Conservation (phyloP, 2,888 invertebrate species). For the Eudasyphora cyanicolor region DNA sequence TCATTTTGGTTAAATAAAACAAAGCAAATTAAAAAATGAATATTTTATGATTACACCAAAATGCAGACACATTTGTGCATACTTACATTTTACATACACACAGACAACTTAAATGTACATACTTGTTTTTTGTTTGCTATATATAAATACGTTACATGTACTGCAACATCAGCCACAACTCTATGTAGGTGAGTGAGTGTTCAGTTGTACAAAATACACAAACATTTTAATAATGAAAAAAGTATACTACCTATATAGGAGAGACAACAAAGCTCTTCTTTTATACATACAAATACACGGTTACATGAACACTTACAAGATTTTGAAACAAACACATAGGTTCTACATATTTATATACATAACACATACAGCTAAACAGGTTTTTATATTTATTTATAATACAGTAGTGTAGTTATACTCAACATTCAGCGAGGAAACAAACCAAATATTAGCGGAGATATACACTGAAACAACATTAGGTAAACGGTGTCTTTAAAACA, state of each 20-base stretch:
- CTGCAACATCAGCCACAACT: no score
- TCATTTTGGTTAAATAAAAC: slow-evolving; percentile 51
- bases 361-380: not conserved
- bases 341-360: slow-evolving; percentile 1
- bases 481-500: not conserved
- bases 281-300: not conserved
- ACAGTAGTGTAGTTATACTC: not conserved
- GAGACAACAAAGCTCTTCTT: not conserved
- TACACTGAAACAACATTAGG: not conserved
- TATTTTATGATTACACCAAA: slow-evolving; percentile 53
- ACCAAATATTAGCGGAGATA: no score
- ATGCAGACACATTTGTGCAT: slow-evolving; percentile 37
- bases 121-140: no score
- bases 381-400: not conserved
- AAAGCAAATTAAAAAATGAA: slow-evolving; percentile 61
- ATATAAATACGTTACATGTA: no score
- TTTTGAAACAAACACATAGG: no score
- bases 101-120: slow-evolving; percentile 3
- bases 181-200: not conserved
- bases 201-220: not conserved
- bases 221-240: slow-evolving; percentile 2
- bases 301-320: not conserved
- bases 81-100: slow-evolving; percentile 1
- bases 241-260: no score
- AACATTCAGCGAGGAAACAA: not conserved